Percentiles rank a stretch among this genome's conserved stretches.
These are phyloP conservation scores for Belonocnema kinseyi DNA, from an alignment of 1,140 invertebrate species.

Conservation along the genomic window DNA sequence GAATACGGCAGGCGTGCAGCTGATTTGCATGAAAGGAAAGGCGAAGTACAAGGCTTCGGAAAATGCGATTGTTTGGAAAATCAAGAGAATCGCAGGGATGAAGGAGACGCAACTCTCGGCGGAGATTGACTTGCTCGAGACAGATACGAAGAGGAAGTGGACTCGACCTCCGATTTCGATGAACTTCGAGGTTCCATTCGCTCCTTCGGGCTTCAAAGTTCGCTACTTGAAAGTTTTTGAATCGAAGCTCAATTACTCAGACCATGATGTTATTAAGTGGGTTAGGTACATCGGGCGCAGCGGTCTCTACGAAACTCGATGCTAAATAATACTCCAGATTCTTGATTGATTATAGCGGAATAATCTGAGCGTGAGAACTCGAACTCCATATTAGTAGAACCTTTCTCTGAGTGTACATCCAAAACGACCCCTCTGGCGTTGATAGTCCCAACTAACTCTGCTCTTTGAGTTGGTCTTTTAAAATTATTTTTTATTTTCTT, in stretches of 20 bases:
- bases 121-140: conserved; percentile 99
- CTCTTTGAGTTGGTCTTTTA: too few relatives aligned
- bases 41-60: conserved; percentile 99
- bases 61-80: conserved; percentile 99
- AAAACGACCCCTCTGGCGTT: too few relatives aligned
- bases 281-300: conserved; percentile 99
- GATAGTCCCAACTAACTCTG: too few relatives aligned
- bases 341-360: conserved; percentile 52
- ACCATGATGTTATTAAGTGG: conserved; percentile 99
- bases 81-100: conserved; percentile 99
- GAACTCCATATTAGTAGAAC: too few relatives aligned
- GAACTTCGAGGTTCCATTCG: conserved; percentile 99
- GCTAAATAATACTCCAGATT: conserved; percentile 79
- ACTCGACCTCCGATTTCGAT: conserved; percentile 99
- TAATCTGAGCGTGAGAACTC: conserved; percentile 59
- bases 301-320: conserved; percentile 99
- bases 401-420: too few relatives aligned
- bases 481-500: too few relatives aligned
- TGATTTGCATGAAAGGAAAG: conserved; percentile 99
- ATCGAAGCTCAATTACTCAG: conserved; percentile 99
- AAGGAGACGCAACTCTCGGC: conserved; percentile 99
- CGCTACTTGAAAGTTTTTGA: conserved; percentile 99
- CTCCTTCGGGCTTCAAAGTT: conserved; percentile 99
- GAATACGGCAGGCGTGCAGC: conserved; percentile 98
- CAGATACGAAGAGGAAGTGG: conserved; percentile 99